Evolutionary conservation across 2,888 invertebrate genomes (phyloP), one percentile per base, ranked within the genome.

Genomic region (Spodoptera littoralis): DNA sequence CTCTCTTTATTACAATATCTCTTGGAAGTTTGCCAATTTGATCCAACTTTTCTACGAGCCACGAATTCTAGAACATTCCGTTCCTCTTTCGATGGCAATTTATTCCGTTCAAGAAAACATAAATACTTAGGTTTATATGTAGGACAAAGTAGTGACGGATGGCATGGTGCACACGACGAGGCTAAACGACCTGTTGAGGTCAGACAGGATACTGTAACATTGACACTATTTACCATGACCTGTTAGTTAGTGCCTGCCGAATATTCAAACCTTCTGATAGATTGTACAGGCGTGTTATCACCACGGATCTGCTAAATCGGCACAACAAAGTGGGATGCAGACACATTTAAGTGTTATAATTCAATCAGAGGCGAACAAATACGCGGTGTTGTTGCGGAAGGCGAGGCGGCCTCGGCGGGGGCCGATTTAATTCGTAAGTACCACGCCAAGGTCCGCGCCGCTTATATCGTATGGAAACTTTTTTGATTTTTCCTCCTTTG

Each of bases 381-480:
- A 73, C 69, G 68, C 58, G 62, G 61, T 76, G 65, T 78, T 84
- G 81, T 73, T 65, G 80, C 81, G 86, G 88, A 87, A 87, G 87
- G 82, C 82, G 80, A 57, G 61, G 63, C 79, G 89, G 82, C 90
- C 90, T 90, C 88, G 87, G 65, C 73, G 71, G 85, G 80, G 88
- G 85, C 88, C 88, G 83, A 81, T 83, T 87, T 85, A 86, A 90
- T 90, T 89, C 89, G 88, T 90, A 87, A 88, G 88, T 86, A 85
- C 84, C 81, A 79, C 79, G 74, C 83, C 91, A 91, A 91, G 91
- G 91, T 89, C 85, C 84, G 73, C 72, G 80, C 71, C 83, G 79
- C 70, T 77, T 69, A 73, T 76, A 75, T 70, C 79, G 84, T 82
- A 85, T 85, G 83, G 84, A 84, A 85, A 86, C 81, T 86, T 86